Evolutionary conservation across 1,140 invertebrate species (phyloP), one percentile per base, ranked within the genome.

Genomic region (Gonioctena quinquepunctata): DNA sequence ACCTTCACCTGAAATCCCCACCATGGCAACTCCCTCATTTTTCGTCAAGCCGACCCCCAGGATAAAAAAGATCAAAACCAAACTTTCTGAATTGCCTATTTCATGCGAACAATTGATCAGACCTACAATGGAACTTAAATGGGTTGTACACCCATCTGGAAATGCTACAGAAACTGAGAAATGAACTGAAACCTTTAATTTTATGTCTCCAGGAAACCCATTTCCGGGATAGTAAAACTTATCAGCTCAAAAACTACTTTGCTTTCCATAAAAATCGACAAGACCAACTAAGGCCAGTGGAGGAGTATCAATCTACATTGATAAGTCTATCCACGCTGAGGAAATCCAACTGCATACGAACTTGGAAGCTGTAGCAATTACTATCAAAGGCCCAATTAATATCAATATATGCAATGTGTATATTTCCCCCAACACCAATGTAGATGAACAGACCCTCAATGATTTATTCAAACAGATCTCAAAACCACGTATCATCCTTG

Each of bases 81-180:
- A n/a, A n/a, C n/a, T n/a, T n/a, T n/a, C n/a, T n/a, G n/a, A n/a
- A n/a, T n/a, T n/a, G n/a, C n/a, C n/a, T n/a, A n/a, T n/a, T n/a
- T n/a, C n/a, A n/a, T n/a, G n/a, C n/a, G n/a, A n/a, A n/a, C n/a
- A n/a, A n/a, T n/a, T n/a, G n/a, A n/a, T n/a, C n/a, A n/a, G n/a
- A n/a, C n/a, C n/a, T 54, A 54, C 50, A 54, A 54, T 54, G 50
- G 21, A 54, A 54, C 21, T n/a, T 54, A 7, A 54, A 54, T 21
- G 50, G 50, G 50, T 11, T 54, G 21, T 54, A n/a, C 6, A 22
- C 50, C 50, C 50, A 54, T 54, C 8, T 54, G 21, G 50, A 54
- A 54, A 54, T 54, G 50, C 21, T 54, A 8, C 16, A 54, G 21
- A 18, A 3, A 54, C 50, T 54, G 4, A 18, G 13, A 8, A 54